These are phyloP conservation scores for Chymomyza caudatula DNA, from an alignment of 2,888 invertebrate genomes.

Conservation along the genomic window DNA sequence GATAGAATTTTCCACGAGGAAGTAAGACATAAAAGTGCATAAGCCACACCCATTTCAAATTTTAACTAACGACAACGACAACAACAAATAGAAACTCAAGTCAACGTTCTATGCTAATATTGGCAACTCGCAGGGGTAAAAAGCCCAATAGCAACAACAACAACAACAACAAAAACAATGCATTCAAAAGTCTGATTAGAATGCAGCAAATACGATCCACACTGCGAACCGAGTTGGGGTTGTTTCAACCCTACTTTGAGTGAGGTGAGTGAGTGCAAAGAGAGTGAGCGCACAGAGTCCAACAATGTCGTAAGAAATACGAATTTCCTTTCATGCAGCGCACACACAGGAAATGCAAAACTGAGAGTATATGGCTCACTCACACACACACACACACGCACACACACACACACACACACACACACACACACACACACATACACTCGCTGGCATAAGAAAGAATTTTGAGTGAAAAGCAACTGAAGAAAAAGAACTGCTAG, in stretches of 20 bases:
- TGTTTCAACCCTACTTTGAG: background rate
- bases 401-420: slow-evolving; percentile 12
- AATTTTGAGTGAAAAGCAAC: slow-evolving; percentile 37
- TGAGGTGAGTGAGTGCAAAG: background rate
- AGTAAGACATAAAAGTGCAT: slow-evolving; percentile 32
- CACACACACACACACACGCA: slow-evolving; percentile 7
- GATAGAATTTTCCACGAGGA: background rate
- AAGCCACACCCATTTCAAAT: slow-evolving; percentile 70
- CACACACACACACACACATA: background rate
- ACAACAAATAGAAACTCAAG: slow-evolving; percentile 27
- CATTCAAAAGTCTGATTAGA: slow-evolving; percentile 56
- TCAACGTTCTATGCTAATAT: slow-evolving; percentile 40
- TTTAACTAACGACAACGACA: slow-evolving; percentile 33
- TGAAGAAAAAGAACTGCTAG: background rate
- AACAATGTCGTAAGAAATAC: slow-evolving; percentile 14
- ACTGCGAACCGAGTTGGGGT: background rate
- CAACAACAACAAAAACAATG: slow-evolving; percentile 28
- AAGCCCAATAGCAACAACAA: slow-evolving; percentile 33
- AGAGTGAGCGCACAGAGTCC: slow-evolving; percentile 1
- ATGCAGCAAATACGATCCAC: slow-evolving; percentile 57
- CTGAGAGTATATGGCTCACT: background rate
- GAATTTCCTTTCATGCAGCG: slow-evolving; percentile 17
- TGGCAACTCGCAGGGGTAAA: slow-evolving; percentile 20
- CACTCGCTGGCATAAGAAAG: background rate
- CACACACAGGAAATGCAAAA: slow-evolving; percentile 9